Conservation (phyloP, 2,113 vertebrate genomes). For the Pitta sordida region DNA sequence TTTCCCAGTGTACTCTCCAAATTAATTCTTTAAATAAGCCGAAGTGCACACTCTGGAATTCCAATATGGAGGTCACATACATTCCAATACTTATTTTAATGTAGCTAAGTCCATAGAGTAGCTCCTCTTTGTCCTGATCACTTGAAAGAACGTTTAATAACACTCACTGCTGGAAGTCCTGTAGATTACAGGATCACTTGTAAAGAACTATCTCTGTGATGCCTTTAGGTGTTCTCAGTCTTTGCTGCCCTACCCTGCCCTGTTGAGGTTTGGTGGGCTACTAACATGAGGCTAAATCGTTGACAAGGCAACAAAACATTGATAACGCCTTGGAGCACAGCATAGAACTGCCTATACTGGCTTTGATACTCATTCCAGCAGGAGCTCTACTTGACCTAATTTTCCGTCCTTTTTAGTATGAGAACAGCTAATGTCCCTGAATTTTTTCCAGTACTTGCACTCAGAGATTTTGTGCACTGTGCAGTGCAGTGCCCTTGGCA, state of each 20-base stretch:
- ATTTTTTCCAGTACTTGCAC: slow-evolving; percentile 5
- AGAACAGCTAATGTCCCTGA: slow-evolving; percentile 7
- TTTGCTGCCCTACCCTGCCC: background rate
- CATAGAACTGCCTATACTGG: background rate
- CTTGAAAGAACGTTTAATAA: background rate
- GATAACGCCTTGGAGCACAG: background rate
- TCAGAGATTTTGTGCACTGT: background rate
- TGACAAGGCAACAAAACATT: background rate
- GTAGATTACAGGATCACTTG: background rate
- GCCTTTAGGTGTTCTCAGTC: background rate
- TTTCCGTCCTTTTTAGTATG: background rate
- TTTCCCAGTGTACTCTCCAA: no score
- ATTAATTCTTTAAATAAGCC: no score
- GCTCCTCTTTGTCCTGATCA: background rate
- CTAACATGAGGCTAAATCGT: background rate
- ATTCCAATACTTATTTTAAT: background rate
- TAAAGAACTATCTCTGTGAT: background rate
- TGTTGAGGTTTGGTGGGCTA: background rate
- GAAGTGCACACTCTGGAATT: no score
- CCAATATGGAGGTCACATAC: no score
- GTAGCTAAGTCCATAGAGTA: background rate
- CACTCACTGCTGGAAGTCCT: background rate
- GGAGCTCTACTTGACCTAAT: slow-evolving; percentile 10
- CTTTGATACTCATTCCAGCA: background rate
- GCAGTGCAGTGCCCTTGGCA: background rate